Base-by-base conservation (phyloP, 2,888 invertebrate species). In the Aporophyla nigra region DNA sequence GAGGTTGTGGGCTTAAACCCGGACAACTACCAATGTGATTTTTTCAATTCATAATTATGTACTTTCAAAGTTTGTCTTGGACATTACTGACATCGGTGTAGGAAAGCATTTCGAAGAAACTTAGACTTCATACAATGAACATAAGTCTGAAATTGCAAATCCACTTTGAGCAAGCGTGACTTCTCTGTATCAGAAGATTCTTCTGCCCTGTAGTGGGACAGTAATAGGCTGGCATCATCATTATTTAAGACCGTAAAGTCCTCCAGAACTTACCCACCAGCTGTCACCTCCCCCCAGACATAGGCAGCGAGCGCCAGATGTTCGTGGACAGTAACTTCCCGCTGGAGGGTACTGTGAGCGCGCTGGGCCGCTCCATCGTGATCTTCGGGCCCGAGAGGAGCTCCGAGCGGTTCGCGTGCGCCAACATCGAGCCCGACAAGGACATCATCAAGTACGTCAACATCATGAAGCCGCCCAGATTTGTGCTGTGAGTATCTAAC, bases 401-500 rank as follows among this genome's bases (percentile, higher is more conserved):
- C 67, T 92, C 97, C 16, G 98, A 98, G 83, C 97, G 98, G 85
- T 98, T 98, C 92, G 99, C 99, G 2, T 99, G 99, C 93, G 99
- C 99, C 71, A 99, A 99, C 93, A 98, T 99, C 82, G 98, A 98
- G 91, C 98, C 98, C 0, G 99, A 99, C 92, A 98, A 98, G 91
- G 98, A 99, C 93, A 98, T 99, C 81, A 98, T 99, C 70, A 99
- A 99, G 95, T 99, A 98, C 90, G 98, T 98, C 0, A 99, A 99
- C 87, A 97, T 99, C 51, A 98, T 98, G 93, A 98, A 98, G 93
- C 98, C 99, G 66, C 99, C 99, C 0, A 97, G 98, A 93, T 99
- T 99, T 94, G 98, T 99, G 27, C 97, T 98, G 99, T 99, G 96
- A 97, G 98, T 97, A 65, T 62, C 1, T 5, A 6, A 62, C 19